Evolutionary conservation across 2,113 vertebrate species (phyloP).

Genomic region (Oryzias woworae): DNA sequence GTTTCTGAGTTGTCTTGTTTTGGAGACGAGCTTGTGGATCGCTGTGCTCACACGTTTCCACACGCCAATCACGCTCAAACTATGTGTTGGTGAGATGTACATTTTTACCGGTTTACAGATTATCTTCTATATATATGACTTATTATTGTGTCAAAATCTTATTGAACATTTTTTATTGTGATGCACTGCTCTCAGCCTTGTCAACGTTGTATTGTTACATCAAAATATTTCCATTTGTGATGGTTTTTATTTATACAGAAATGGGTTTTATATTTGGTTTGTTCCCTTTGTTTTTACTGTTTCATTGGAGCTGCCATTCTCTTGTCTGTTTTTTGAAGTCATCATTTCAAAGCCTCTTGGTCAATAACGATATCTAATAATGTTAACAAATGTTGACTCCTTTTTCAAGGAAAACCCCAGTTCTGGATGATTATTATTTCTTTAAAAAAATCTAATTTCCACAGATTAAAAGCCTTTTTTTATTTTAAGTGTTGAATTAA

Average conservation of each 20-base stretch:
- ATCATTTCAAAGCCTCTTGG: constrained; percentile 16
- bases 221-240: constrained; percentile 44
- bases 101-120: constrained; percentile 52
- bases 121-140: constrained; percentile 35
- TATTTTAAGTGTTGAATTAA: no score
- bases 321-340: not conserved
- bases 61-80: constrained; percentile 44
- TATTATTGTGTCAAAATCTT: constrained; percentile 63
- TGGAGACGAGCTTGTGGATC: constrained; percentile 41
- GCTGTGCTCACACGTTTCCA: constrained; percentile 57
- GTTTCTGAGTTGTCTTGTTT: constrained; percentile 57
- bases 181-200: constrained; percentile 68
- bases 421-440: no score
- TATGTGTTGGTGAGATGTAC: constrained; percentile 49
- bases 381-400: no score
- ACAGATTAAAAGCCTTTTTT: no score
- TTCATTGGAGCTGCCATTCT: constrained; percentile 24
- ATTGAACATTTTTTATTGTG: constrained; percentile 57
- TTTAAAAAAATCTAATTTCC: no score
- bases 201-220: constrained; percentile 62
- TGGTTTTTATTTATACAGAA: constrained; percentile 68
- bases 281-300: constrained; percentile 44
- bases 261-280: constrained; percentile 62
- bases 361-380: not conserved
- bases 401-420: no score